phyloP scores from a whole-genome alignment of 1,140 invertebrate genomes.

The Nomia melanderi region DNA sequence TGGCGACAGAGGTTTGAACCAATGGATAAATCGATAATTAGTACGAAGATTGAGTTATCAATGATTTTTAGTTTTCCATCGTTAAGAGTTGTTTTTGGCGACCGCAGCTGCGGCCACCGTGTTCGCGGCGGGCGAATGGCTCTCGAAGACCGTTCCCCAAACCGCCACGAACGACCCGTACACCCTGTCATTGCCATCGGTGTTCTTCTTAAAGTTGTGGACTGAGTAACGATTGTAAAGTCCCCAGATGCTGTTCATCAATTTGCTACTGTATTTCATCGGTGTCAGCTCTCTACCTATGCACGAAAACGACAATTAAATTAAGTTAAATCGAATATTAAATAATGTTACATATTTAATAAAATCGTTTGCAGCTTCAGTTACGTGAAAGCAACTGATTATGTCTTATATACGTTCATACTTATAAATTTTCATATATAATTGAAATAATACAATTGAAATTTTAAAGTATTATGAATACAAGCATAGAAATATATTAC shows the following conservation, averaged over 20 bases:
- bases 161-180: conserved; percentile 51
- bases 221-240: conserved; percentile 92
- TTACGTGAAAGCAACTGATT: too few relatives aligned
- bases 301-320: conserved; percentile 18
- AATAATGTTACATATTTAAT: too few relatives aligned
- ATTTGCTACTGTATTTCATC: conserved; percentile 90
- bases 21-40: neutral
- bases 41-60: neutral
- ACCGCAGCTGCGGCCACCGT: conserved; percentile 16
- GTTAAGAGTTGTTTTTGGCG: conserved; percentile 16
- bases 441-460: too few relatives aligned
- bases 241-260: conserved; percentile 96
- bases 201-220: conserved; percentile 91
- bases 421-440: too few relatives aligned
- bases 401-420: too few relatives aligned
- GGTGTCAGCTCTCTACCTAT: conserved; percentile 82
- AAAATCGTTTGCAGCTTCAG: too few relatives aligned
- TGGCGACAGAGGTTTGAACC: neutral
- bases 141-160: conserved; percentile 48
- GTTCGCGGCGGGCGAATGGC: conserved; percentile 23
- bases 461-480: too few relatives aligned
- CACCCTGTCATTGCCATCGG: conserved; percentile 81
- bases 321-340: too few relatives aligned
- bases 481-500: too few relatives aligned
- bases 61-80: conserved; percentile 3